A percentile compares a stretch with the other conserved stretches of the same genome.
Evolutionary conservation across 2,797 vertebrate genomes (phyloP).

Genomic region (Anguilla anguilla): DNA sequence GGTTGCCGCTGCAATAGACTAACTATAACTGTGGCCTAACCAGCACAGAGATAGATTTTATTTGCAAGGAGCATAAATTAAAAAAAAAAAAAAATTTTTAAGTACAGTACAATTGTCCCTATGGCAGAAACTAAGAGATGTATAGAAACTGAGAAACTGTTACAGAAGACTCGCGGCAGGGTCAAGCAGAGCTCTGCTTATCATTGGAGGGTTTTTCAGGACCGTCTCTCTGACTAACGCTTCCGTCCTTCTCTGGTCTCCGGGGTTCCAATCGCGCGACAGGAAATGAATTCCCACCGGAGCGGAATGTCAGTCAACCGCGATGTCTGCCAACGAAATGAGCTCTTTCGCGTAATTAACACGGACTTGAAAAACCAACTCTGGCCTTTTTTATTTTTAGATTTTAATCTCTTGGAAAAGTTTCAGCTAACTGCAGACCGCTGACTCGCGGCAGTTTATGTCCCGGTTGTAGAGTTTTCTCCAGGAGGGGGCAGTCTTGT

Average conservation of each 20-base stretch:
- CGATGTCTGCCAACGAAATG: background rate
- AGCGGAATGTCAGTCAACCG: background rate
- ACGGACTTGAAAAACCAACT: background rate
- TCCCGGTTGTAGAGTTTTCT: background rate
- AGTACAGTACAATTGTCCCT: background rate
- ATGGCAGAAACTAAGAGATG: background rate
- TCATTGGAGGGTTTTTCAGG: background rate
- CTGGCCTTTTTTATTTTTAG: too few species aligned
- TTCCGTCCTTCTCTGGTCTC: background rate
- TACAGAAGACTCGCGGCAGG: background rate
- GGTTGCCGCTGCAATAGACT: too few species aligned
- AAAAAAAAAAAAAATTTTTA: too few species aligned
- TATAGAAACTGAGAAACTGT: background rate
- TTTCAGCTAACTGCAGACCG: too few species aligned
- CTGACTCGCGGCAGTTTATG: background rate
- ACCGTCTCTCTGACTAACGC: background rate
- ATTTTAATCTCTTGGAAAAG: too few species aligned
- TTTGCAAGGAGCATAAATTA: too few species aligned
- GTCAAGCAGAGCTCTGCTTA: background rate
- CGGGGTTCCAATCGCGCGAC: background rate
- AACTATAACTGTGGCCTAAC: too few species aligned
- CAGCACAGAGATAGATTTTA: too few species aligned
- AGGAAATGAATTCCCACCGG: background rate
- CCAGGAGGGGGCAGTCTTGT: background rate
- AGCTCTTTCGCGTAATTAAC: background rate